Base-by-base conservation (phyloP, 1,140 invertebrate genomes). In the Chironomus striatipennis region DNA sequence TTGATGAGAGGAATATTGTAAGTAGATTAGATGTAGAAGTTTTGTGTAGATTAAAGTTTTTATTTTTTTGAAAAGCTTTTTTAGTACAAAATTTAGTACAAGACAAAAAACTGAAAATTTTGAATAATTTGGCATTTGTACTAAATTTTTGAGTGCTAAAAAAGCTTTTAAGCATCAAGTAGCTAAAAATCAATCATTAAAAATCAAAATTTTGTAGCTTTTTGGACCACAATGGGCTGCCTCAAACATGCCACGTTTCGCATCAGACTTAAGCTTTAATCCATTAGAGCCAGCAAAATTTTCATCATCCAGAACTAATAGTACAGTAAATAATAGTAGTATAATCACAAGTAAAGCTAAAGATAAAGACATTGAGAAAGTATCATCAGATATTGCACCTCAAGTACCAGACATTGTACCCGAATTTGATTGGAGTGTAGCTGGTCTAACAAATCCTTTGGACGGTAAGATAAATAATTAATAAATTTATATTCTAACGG, bases 341-440 rank as follows among this genome's bases (percentile, higher is more conserved):
- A 34, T 34, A 34, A 34, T 34, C 24, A 34, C 24, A 34, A 34
- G 24, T 57, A 57, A 34, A 57, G 12, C 47, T 5, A 57, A 57
- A 57, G 12, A 5, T 57, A 57, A 57, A 15, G 47, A 57, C n/a
- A n/a, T 57, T 12, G 47, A 57, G 47, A 57, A 34, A 12, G 47
- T n/a, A 10, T 15, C 12, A 15, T 5, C 47, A 57, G 47, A 12
- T 20, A n/a, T n/a, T n/a, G 17, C 65, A 20, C 15, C 65, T 1
- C 65, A 18, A 18, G n/a, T 17, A 20, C 17, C 20, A 1, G 65
- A 70, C 10, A 20, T 21, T 6, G 18, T 70, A 18, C 65, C 65
- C 17, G 65, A 70, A 9, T 70, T 70, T 70, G 65, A 70, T 70
- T 70, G 65, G 65, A 70, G 18, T 17, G 20, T 15, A 20, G 65